Conservation (phyloP, 2,113 vertebrate species). For the Cervus canadensis region DNA sequence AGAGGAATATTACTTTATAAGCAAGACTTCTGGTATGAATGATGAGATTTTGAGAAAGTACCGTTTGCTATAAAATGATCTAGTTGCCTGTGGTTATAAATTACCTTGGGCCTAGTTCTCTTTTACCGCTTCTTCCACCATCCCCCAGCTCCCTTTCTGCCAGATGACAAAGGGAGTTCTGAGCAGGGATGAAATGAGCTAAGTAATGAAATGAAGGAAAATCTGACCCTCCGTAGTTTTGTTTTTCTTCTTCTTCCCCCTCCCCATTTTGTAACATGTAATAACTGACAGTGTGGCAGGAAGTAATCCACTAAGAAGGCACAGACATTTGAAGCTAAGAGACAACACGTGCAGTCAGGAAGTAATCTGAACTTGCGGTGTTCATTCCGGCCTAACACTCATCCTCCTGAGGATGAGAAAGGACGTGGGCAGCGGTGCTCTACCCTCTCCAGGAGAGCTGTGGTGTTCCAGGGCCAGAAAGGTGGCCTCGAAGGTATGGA, state of each 20-base stretch:
- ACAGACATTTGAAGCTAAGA: background rate
- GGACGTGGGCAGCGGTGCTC: background rate
- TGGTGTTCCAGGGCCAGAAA: background rate
- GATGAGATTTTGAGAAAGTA: constrained; percentile 59
- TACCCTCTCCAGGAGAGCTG: background rate
- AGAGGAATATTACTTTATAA: background rate
- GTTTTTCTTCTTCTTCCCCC: background rate
- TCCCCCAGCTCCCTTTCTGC: background rate
- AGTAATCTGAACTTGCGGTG: constrained; percentile 16
- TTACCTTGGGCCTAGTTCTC: background rate
- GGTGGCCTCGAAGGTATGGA: too few relatives aligned
- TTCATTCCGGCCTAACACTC: background rate
- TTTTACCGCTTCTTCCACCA: background rate
- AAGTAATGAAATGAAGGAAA: constrained; percentile 28
- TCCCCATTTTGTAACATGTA: background rate
- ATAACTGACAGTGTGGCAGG: background rate
- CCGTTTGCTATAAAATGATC: constrained; percentile 43
- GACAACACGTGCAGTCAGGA: background rate
- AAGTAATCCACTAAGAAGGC: constrained; percentile 20
- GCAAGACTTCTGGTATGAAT: constrained; percentile 45
- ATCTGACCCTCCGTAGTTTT: constrained; percentile 29
- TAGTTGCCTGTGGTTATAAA: constrained; percentile 29
- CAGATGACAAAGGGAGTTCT: constrained; percentile 48
- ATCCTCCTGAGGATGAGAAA: background rate
- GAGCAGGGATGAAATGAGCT: constrained; percentile 45